Evolutionary conservation across 1,140 invertebrate genomes (phyloP).

Genomic region (Bicyclus anynana): DNA sequence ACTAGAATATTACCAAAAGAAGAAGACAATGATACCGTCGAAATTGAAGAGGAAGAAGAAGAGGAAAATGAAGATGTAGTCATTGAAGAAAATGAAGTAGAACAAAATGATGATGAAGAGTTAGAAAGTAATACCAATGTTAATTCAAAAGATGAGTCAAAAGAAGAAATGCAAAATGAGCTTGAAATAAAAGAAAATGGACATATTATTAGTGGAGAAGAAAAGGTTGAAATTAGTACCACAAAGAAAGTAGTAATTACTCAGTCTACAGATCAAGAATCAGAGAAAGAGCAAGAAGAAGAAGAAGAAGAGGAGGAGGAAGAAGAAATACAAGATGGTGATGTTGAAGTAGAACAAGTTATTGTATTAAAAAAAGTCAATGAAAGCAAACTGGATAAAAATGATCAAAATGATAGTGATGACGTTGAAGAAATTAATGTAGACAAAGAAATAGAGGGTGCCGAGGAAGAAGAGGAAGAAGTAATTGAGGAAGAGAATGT

Average conservation of each 20-base stretch:
- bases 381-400: conserved; percentile 6
- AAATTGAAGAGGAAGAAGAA: conserved; percentile 28
- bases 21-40: conserved; percentile 34
- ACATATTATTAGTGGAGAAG: conserved; percentile 31
- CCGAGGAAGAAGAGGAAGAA: conserved; percentile 32
- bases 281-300: conserved; percentile 41
- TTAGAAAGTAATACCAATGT: conserved; percentile 13
- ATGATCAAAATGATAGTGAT: background rate
- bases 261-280: conserved; percentile 34
- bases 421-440: conserved; percentile 20
- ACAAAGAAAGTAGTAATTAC: conserved; percentile 36
- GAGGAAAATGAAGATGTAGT: conserved; percentile 27
- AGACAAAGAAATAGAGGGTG: conserved; percentile 10
- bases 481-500: conserved; percentile 28
- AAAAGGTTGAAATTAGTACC: conserved; percentile 33
- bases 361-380: conserved; percentile 17
- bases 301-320: conserved; percentile 33
- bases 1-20: conserved; percentile 59
- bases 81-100: conserved; percentile 30
- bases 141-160: conserved; percentile 28
- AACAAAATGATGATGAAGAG: conserved; percentile 34
- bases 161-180: conserved; percentile 19
- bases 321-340: conserved; percentile 20
- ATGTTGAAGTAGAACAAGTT: conserved; percentile 27
- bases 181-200: conserved; percentile 20